These are phyloP conservation scores for Aspiorhynchus laticeps DNA, from an alignment of 2,113 vertebrate species.

Conservation along the genomic window DNA sequence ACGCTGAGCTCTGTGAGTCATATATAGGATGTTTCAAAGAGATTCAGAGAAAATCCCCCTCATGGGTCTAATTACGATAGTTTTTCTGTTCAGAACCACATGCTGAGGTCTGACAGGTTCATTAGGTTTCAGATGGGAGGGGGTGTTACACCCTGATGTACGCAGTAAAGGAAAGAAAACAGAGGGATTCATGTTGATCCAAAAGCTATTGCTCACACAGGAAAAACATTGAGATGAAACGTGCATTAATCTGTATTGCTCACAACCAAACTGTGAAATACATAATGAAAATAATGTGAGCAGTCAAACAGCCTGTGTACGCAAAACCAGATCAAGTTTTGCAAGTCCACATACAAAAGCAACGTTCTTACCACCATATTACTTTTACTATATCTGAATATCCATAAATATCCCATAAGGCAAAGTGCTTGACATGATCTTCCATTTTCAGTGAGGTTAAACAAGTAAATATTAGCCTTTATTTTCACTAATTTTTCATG, in stretches of 20 bases:
- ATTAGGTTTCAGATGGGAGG: conserved; percentile 18
- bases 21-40: background rate
- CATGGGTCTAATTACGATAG: conserved; percentile 15
- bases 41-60: background rate
- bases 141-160: background rate
- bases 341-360: background rate
- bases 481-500: background rate
- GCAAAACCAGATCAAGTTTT: background rate
- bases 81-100: conserved; percentile 28
- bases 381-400: background rate
- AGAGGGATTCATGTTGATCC: background rate
- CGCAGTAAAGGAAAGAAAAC: conserved; percentile 2
- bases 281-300: background rate
- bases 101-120: conserved; percentile 34
- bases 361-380: background rate
- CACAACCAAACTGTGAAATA: conserved; percentile 8
- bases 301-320: background rate
- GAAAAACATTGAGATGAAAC: background rate
- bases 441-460: background rate
- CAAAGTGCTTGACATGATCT: background rate
- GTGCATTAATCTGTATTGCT: background rate
- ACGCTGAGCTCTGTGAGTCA: background rate
- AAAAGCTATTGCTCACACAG: conserved; percentile 8
- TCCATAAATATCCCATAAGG: background rate
- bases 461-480: background rate